Conservation (phyloP, 2,797 vertebrate genomes). For the Tauraco hartlaubi region DNA sequence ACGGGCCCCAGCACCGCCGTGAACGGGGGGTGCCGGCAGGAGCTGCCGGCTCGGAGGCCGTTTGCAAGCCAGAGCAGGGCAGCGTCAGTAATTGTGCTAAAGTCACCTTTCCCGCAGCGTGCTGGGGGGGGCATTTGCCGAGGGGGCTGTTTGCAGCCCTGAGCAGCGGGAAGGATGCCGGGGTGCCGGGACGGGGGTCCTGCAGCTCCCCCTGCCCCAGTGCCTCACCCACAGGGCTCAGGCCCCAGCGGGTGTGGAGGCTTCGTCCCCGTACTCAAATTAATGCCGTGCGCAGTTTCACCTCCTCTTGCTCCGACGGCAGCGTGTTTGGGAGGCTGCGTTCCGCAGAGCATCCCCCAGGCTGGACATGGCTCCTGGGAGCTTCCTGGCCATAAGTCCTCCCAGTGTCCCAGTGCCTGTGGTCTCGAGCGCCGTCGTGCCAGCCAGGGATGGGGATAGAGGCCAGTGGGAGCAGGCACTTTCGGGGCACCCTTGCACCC, state of each 20-base stretch:
- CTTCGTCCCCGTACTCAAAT: accelerated
- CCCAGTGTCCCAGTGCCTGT: accelerated
- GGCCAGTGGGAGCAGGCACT: accelerated
- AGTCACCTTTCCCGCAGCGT: not conserved
- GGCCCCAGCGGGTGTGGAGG: not conserved
- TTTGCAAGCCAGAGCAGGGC: not conserved
- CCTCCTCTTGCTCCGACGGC: accelerated
- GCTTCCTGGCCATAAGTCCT: not conserved
- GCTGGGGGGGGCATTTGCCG: not conserved
- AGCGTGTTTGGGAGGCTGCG: not conserved
- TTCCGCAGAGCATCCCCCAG: not conserved
- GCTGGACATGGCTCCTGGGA: accelerated
- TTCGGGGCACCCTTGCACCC: not conserved
- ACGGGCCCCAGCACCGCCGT: not conserved
- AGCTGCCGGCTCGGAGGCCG: not conserved
- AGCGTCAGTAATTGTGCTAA: not conserved
- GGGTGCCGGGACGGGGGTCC: not conserved
- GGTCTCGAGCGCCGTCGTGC: accelerated
- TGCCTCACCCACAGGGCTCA: not conserved
- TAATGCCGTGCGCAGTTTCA: not conserved
- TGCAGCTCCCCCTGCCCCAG: accelerated
- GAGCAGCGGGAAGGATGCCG: not conserved
- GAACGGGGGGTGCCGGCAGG: not conserved
- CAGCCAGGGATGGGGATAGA: not conserved
- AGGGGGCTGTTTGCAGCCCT: not conserved